phyloP scores from a whole-genome alignment of 92 coral and sea anemone genomes.

The Siderastrea radians region DNA sequence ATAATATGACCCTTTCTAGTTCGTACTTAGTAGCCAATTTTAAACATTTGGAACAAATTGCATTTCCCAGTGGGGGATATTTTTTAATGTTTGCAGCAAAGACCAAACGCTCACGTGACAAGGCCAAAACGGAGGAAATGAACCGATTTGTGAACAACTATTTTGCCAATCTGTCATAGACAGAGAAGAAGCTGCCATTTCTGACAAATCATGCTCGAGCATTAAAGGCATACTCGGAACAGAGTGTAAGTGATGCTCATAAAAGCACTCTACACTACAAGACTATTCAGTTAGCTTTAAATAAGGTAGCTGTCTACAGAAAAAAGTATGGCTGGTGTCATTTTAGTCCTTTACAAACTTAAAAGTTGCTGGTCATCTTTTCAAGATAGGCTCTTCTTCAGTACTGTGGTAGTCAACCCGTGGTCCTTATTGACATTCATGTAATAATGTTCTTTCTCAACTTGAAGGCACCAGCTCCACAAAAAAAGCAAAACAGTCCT shows the following conservation, averaged over 20 bases:
- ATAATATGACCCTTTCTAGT: no score
- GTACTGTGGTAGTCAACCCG: no score
- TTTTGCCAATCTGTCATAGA: not conserved
- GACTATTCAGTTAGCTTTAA: not conserved
- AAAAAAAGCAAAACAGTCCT: not conserved
- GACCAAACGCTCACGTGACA: not conserved
- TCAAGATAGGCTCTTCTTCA: no score
- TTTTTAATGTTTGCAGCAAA: not conserved
- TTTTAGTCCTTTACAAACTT: no score
- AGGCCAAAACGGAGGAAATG: not conserved
- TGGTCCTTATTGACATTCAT: no score
- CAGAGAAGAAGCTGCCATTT: constrained; percentile 6
- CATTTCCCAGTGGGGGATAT: no score
- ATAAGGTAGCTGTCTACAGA: not conserved
- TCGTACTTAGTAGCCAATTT: no score
- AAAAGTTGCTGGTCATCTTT: no score
- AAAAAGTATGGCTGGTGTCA: not conserved
- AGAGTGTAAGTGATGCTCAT: not conserved
- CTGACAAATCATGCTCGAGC: constrained; percentile 21
- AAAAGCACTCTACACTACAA: not conserved
- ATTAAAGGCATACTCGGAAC: constrained; percentile 11
- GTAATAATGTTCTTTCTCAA: no score
- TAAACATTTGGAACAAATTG: no score
- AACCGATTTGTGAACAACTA: constrained; percentile 12
- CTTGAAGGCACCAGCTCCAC: not conserved